phyloP scores from a whole-genome alignment of 2,888 invertebrate genomes.

The Dione vanillae region DNA sequence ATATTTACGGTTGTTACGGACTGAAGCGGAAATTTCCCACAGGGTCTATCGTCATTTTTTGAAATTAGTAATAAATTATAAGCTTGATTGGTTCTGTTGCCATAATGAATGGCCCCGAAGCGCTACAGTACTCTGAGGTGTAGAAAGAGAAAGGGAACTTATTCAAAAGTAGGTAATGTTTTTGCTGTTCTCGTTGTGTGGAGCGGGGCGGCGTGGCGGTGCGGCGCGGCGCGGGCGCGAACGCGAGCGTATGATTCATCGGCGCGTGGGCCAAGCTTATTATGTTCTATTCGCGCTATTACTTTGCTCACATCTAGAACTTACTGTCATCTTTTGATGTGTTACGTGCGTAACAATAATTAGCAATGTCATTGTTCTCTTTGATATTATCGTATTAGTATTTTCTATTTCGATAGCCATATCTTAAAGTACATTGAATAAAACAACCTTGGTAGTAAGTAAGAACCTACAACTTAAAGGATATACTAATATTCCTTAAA shows the following conservation, averaged over 20 bases:
- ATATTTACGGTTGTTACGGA: slow-evolving; percentile 10
- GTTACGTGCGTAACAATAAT: slow-evolving; percentile 33
- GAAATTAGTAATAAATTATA: slow-evolving; percentile 34
- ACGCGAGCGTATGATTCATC: slow-evolving; percentile 77
- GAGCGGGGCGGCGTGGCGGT: slow-evolving; percentile 55
- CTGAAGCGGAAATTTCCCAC: slow-evolving; percentile 4
- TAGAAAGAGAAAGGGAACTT: slow-evolving; percentile 84
- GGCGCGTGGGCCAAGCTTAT: slow-evolving; percentile 80
- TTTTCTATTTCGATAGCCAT: background rate
- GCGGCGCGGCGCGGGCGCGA: slow-evolving; percentile 49
- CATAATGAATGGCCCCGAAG: slow-evolving; percentile 64
- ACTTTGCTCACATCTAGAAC: slow-evolving; percentile 62
- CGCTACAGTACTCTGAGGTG: slow-evolving; percentile 69
- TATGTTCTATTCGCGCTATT: slow-evolving; percentile 74
- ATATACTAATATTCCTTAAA: background rate
- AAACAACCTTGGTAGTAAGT: no score
- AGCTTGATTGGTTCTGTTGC: slow-evolving; percentile 51
- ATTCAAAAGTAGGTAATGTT: slow-evolving; percentile 84
- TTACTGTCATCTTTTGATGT: slow-evolving; percentile 39
- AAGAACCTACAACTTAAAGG: no score
- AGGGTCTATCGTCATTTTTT: slow-evolving; percentile 26
- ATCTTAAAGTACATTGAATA: no score
- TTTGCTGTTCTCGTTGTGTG: slow-evolving; percentile 75
- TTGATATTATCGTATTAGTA: background rate
- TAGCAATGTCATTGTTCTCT: background rate